Percentiles rank a stretch among this genome's conserved stretches.
Evolutionary conservation across 1,140 invertebrate species (phyloP).

Genomic region (Telenomus remus): DNA sequence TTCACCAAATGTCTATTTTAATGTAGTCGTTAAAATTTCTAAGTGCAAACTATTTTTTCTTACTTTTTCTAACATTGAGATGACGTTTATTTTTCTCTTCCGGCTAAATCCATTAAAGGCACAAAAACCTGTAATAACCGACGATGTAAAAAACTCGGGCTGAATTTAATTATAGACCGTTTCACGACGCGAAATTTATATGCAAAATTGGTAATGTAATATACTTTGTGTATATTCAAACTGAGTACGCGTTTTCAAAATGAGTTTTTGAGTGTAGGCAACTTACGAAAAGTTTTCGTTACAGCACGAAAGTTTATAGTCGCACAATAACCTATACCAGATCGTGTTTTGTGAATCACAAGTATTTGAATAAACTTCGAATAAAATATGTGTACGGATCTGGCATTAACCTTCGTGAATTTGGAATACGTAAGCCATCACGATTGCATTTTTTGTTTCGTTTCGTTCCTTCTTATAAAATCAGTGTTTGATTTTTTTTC

Average conservation of each 20-base stretch:
- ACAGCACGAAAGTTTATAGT: no score
- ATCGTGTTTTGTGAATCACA: neutral
- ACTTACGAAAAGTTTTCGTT: no score
- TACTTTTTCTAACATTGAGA: no score
- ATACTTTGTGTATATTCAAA: constrained; percentile 19
- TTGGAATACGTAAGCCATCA: constrained; percentile 24
- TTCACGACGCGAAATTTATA: constrained; percentile 19
- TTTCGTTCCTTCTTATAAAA: constrained; percentile 27
- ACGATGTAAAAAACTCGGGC: constrained; percentile 17
- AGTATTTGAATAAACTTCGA: constrained; percentile 8
- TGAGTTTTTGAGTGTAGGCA: neutral
- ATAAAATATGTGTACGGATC: constrained; percentile 9
- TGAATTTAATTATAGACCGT: constrained; percentile 33
- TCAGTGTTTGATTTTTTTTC: constrained; percentile 31
- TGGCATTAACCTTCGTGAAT: constrained; percentile 25
- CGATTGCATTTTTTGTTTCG: constrained; percentile 9
- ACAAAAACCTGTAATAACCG: constrained; percentile 17
- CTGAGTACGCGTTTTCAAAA: constrained; percentile 5
- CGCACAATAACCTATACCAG: neutral
- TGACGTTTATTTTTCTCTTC: neutral
- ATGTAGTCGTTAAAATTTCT: no score
- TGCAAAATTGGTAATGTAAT: constrained; percentile 26
- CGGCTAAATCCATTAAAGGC: constrained; percentile 9
- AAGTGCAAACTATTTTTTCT: no score
- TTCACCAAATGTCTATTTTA: no score